Evolutionary conservation across 2,888 invertebrate species (phyloP), one percentile per base, ranked within the genome.

Genomic region (Hirtodrosophila confusa): DNA sequence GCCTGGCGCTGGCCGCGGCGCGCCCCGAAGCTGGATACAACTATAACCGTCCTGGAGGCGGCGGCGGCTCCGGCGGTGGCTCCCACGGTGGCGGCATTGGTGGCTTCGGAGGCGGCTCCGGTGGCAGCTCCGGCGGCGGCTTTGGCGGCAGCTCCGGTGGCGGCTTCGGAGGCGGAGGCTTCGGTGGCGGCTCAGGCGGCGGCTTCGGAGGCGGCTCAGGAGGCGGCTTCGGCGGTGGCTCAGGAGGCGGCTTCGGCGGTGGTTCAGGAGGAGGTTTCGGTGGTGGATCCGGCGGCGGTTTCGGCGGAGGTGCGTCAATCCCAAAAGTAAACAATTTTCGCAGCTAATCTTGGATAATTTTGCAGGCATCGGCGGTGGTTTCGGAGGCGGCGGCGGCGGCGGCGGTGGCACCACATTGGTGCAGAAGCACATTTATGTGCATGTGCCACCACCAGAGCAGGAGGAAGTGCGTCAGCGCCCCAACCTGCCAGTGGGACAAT

Each of bases 391-490:
- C 47, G 88, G 89, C 53, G 88, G 89, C 53, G 89, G 89, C 44
- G 90, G 91, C n/a, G 91, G 91, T 53, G 91, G 91, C 45, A 89
- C 91, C 68, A 91, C 91, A 45, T 93, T 96, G 41, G 95, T 96
- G 75, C 96, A 96, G 90, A 96, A 96, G 89, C 96, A 96, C 93
- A 96, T 96, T 91, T 97, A 97, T 93, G 97, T 97, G 4, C 97
- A 97, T 91, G 96, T 97, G 10, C 97, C 97, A 50, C 97, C 97
- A 89, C 96, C 95, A 93, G 96, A 97, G 92, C 96, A 95, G n/a
- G 94, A 95, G 84, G 94, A 95, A 88, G 93, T 94, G 88, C 94
- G 95, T 84, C 89, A 78, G 61, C 88, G 91, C n/a, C 88, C 91
- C 31, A 94, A 94, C 10, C 94, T 96, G 79, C 93, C 93, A 12